Evolutionary conservation across 2,113 vertebrate genomes (phyloP), one percentile per base, ranked within the genome.

Genomic region (Corvus hawaiiensis): DNA sequence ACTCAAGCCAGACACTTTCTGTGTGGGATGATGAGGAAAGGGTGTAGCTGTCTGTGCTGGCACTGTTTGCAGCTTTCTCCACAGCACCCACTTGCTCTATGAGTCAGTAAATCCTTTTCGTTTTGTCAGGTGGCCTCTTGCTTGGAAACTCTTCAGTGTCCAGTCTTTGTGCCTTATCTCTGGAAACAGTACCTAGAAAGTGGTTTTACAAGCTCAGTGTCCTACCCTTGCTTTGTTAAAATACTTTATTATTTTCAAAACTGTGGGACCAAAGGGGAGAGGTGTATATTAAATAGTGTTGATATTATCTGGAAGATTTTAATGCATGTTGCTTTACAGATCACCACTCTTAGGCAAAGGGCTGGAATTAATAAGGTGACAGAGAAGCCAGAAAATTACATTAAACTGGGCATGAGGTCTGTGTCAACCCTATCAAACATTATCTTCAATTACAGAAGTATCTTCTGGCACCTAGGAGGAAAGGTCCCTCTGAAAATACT

Each of bases 301-400:
- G 84, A 96, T 96, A n/a, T n/a, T 87, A 93, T 96, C 94, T 93
- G 66, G 52, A 92, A 54, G 62, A 80, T 92, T 91, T 88, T 96
- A 93, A 84, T 94, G 87, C 77, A 4, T 83, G 84, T 88, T 93
- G 11, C 66, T 92, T 95, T 92, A 67, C 54, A 93, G 77, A 92
- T 93, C n/a, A 73, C 72, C 23, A 56, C 59, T 79, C 43, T 59
- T 78, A 80, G 63, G 35, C 87, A 89, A 41, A 90, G 48, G n/a
- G 58, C 71, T 91, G 95, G 68, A 89, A 84, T 85, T 94, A 79
- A 84, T 85, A 79, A 83, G 79, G 59, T 43, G 28, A 63, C 68
- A 91, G 71, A 73, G 43, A 43, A 87, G 81, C 59, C 21, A 63
- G 44, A 79, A 87, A 84, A 62, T 62, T 71, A 51, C 33, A 62